phyloP scores from a whole-genome alignment of 2,797 vertebrate genomes.

The Trachurus trachurus region DNA sequence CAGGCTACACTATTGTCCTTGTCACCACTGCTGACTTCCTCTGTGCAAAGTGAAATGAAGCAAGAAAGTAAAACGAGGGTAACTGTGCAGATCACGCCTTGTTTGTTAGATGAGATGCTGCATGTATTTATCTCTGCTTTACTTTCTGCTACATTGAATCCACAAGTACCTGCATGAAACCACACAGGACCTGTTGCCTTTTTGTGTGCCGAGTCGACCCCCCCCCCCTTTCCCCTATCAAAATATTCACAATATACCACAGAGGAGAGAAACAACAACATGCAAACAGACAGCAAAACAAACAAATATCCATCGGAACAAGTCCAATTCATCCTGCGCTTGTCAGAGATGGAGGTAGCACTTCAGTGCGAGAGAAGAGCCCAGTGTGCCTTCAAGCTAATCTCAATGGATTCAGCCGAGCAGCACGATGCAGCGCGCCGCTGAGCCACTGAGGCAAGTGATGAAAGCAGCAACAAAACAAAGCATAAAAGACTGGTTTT shows the following conservation, averaged over 20 bases:
- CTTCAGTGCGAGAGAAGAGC: slow-evolving; percentile 9
- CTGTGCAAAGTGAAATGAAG: slow-evolving; percentile 25
- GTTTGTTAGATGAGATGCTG: slow-evolving; percentile 20
- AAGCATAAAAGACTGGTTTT: slow-evolving; percentile 56
- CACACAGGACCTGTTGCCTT: slow-evolving; percentile 17
- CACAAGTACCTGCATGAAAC: background rate
- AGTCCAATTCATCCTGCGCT: slow-evolving; percentile 26
- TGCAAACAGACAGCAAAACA: background rate
- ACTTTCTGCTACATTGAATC: slow-evolving; percentile 1
- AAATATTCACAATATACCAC: background rate
- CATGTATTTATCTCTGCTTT: slow-evolving; percentile 15
- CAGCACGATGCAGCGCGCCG: slow-evolving; percentile 23
- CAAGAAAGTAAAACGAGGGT: background rate
- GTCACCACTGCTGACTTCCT: background rate
- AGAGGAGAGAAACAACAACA: slow-evolving; percentile 6
- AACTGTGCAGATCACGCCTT: slow-evolving; percentile 9
- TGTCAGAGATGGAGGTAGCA: slow-evolving; percentile 22
- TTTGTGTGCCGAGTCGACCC: background rate
- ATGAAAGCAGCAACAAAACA: slow-evolving; percentile 59
- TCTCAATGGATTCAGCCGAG: slow-evolving; percentile 61
- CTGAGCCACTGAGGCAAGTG: slow-evolving; percentile 55
- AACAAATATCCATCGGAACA: slow-evolving; percentile 1
- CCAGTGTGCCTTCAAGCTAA: slow-evolving; percentile 49
- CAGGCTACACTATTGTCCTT: background rate
- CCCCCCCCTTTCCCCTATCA: background rate